Evolutionary conservation across 2,113 vertebrate species (phyloP).

Genomic region (Callocephalon fimbriatum): DNA sequence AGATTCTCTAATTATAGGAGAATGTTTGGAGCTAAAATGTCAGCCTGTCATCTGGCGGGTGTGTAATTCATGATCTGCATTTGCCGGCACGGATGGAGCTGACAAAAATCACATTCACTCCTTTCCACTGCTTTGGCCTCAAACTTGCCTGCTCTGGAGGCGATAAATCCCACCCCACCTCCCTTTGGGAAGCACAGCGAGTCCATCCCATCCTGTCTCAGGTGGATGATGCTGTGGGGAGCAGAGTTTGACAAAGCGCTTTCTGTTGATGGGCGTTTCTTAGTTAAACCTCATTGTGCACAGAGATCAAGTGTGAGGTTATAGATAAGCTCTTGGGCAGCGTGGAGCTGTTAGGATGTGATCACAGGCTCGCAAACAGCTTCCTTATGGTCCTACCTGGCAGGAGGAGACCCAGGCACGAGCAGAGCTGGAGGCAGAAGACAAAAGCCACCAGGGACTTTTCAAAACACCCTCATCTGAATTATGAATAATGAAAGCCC

Average conservation of each 20-base stretch:
- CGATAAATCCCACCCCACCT: neutral
- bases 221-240: neutral
- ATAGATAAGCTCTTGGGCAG: neutral
- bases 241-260: neutral
- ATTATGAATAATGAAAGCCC: constrained; percentile 56
- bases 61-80: constrained; percentile 82
- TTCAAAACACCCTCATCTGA: constrained; percentile 37
- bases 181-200: neutral
- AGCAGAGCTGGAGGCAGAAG: constrained; percentile 31
- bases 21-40: constrained; percentile 84
- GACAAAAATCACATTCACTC: constrained; percentile 71
- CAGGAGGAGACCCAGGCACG: neutral
- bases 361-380: neutral
- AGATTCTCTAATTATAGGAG: constrained; percentile 86
- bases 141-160: constrained; percentile 26
- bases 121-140: constrained; percentile 52
- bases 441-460: constrained; percentile 38
- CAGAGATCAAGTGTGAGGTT: neutral
- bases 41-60: constrained; percentile 82
- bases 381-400: neutral
- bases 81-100: constrained; percentile 69
- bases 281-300: neutral
- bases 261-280: neutral
- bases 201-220: accelerated
- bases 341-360: neutral